Conservation (phyloP, 2,888 invertebrate genomes). For the Chrysotoxum bicinctum region DNA sequence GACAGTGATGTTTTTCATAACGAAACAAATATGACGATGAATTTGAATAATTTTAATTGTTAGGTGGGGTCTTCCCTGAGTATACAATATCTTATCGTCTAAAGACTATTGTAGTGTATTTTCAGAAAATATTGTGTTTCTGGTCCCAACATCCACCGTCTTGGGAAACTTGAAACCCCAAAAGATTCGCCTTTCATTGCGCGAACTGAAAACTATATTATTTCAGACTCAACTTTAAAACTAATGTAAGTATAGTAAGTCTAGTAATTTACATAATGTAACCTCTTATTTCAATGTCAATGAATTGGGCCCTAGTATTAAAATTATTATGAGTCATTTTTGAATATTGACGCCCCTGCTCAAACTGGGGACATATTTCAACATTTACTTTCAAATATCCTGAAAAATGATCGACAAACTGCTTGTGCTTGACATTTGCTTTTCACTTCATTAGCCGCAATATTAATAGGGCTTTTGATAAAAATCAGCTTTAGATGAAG, state of each 20-base stretch:
- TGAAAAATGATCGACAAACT: constrained; percentile 53
- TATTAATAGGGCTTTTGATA: constrained; percentile 57
- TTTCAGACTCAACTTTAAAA: too few relatives aligned
- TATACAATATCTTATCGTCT: too few relatives aligned
- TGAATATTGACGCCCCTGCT: not conserved
- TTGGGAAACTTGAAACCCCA: too few relatives aligned
- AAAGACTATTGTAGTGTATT: too few relatives aligned
- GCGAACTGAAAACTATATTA: too few relatives aligned
- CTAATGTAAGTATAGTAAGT: too few relatives aligned
- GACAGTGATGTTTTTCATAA: too few relatives aligned
- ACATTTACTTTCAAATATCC: constrained; percentile 23
- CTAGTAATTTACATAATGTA: too few relatives aligned
- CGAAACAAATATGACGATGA: not conserved
- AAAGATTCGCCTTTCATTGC: too few relatives aligned
- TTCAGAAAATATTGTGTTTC: too few relatives aligned
- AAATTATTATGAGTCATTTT: not conserved
- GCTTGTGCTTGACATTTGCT: constrained; percentile 66
- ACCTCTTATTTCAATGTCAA: too few relatives aligned
- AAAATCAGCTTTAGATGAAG: not conserved
- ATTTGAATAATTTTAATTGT: not conserved
- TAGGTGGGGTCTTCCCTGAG: not conserved
- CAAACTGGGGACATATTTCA: not conserved
- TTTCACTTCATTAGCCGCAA: constrained; percentile 67
- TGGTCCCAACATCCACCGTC: too few relatives aligned
- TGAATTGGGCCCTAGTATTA: not conserved